These are phyloP conservation scores for Ceratina calcarata DNA, from an alignment of 1,140 invertebrate species.

Conservation along the genomic window DNA sequence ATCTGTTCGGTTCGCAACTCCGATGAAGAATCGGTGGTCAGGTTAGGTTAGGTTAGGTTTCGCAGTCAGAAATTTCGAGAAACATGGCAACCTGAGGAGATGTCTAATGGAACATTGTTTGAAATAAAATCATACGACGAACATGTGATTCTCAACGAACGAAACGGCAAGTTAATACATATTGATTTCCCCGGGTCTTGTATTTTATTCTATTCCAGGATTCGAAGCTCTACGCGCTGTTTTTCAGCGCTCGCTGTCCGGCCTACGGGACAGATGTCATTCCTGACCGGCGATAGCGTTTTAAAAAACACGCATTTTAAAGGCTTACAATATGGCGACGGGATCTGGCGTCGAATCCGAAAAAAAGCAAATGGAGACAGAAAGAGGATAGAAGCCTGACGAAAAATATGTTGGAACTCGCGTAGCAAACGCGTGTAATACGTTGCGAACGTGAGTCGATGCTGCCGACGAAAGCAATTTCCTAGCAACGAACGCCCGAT, in stretches of 20 bases:
- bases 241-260: conserved; percentile 4
- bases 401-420: conserved; percentile 11
- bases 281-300: conserved; percentile 25
- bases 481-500: conserved; percentile 27
- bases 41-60: too few relatives aligned
- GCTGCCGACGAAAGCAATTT: conserved; percentile 62
- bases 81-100: too few relatives aligned
- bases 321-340: conserved; percentile 40
- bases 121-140: too few relatives aligned
- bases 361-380: background rate
- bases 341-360: background rate
- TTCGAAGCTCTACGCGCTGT: background rate
- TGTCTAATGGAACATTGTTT: too few relatives aligned
- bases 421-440: conserved; percentile 54
- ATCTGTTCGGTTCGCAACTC: too few relatives aligned
- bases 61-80: too few relatives aligned
- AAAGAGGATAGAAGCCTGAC: background rate
- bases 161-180: too few relatives aligned
- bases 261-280: conserved; percentile 41
- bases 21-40: too few relatives aligned
- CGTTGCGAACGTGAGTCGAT: conserved; percentile 35
- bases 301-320: conserved; percentile 31
- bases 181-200: conserved; percentile 10
- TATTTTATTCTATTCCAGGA: conserved; percentile 19
- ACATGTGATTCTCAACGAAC: too few relatives aligned